Base-by-base conservation (phyloP, 2,797 vertebrate genomes). In the Triplophysa yarkandensis region DNA sequence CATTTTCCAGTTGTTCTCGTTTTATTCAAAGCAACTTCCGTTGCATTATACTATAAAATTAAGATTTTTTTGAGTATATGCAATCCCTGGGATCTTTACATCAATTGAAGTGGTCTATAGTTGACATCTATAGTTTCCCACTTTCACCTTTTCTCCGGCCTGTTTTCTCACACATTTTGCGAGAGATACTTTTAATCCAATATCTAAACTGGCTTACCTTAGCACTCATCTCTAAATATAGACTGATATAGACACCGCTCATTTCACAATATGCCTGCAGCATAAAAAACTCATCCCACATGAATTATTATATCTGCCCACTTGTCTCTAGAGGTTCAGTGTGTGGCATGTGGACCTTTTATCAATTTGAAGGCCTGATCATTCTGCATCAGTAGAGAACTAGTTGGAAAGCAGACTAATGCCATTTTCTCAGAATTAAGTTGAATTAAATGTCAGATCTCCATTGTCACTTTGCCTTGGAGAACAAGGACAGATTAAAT, bases 381-480 rank as follows among this genome's bases (percentile, higher is more conserved):
- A 54, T 48, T 55, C 54, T 66, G 80, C 85, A 83, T 58, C 86
- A 85, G 76, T 74, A 83, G 87, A 88, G 84, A 81, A 84, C 68
- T 70, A 78, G 75, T 74, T 77, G 83, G 83, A 86, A 86, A 86
- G 86, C 84, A 89, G 88, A 90, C 88, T 88, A 89, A 90, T 88
- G 86, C 76, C 81, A 80, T 82, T 79, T 80, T 85, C 81, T 74
- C 61, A 77, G 82, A 86, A 87, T 87, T 89, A 86, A 80, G 86
- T n/a, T n/a, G 81, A 83, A 76, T 83, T 86, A 77, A 83, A 70
- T 84, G 84, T 81, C 79, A 78, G 80, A 76, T 83, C 85, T 87
- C 86, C 83, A 85, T 86, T 90, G 89, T 91, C 89, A 90, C 89
- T 87, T 92, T 92, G 85, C 83, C 87, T 86, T 86, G 84, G 88